Conservation (phyloP, 1,140 invertebrate species). For the Ceratitis capitata region DNA sequence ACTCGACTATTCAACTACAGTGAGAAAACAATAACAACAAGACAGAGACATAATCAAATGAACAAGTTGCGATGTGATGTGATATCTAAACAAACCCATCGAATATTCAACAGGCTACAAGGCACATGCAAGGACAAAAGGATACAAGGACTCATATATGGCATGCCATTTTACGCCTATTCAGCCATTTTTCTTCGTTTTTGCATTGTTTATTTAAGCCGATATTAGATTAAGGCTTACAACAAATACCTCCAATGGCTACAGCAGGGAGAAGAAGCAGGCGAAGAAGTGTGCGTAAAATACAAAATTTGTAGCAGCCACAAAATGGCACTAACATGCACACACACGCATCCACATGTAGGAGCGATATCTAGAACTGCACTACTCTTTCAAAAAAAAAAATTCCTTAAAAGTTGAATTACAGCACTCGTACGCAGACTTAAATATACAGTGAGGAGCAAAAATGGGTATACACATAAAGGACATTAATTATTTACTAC, state of each 20-base stretch:
- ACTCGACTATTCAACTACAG: background rate
- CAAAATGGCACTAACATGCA: background rate
- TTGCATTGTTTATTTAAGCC: background rate
- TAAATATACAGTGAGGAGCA: background rate
- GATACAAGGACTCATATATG: background rate
- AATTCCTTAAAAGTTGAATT: background rate
- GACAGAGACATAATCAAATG: background rate
- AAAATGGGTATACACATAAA: too few species aligned
- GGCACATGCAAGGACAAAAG: background rate
- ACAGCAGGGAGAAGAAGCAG: too few species aligned
- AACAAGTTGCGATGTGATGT: background rate
- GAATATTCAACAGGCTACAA: conserved; percentile 11
- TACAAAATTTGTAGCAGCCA: background rate
- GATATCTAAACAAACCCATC: background rate
- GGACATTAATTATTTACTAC: too few species aligned
- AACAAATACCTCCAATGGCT: background rate
- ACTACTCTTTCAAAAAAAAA: background rate
- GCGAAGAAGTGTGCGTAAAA: conserved; percentile 8
- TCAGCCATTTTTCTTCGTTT: background rate
- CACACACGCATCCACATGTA: background rate
- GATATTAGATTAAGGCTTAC: conserved; percentile 21
- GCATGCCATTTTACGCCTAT: background rate
- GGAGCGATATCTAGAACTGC: background rate
- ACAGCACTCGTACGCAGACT: background rate
- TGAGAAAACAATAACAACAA: background rate